A percentile compares a stretch with the other conserved stretches of the same genome.
These are phyloP conservation scores for Hemistola chrysoprasaria DNA, from an alignment of 2,888 invertebrate species.

Conservation along the genomic window DNA sequence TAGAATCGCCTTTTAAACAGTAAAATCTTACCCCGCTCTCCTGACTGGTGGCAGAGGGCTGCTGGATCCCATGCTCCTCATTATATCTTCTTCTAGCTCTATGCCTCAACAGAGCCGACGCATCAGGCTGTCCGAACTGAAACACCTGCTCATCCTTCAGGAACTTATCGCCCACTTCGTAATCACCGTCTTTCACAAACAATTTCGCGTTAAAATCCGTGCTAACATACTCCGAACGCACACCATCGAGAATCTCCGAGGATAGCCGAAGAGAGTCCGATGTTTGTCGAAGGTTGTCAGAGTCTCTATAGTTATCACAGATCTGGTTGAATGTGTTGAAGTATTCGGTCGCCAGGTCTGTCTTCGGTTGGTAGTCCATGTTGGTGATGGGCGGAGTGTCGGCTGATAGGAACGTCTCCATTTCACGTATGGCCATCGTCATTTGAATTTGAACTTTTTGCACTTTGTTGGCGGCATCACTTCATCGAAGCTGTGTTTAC, in stretches of 20 bases:
- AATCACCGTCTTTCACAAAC: slow-evolving; percentile 38
- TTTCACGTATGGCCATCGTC: slow-evolving; percentile 62
- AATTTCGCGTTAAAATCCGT: slow-evolving; percentile 41
- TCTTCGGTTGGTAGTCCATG: slow-evolving; percentile 62
- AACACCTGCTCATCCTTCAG: slow-evolving; percentile 68
- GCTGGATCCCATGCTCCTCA: slow-evolving; percentile 70
- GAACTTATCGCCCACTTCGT: slow-evolving; percentile 59
- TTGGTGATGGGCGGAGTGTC: slow-evolving; percentile 78
- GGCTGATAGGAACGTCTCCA: slow-evolving; percentile 80
- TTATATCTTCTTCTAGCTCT: slow-evolving; percentile 68
- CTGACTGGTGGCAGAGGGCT: slow-evolving; percentile 67
- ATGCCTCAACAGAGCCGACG: slow-evolving; percentile 78
- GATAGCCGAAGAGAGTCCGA: slow-evolving; percentile 65
- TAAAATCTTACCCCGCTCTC: slow-evolving; percentile 79
- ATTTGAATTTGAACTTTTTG: slow-evolving; percentile 66
- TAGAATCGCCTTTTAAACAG: too few relatives aligned
- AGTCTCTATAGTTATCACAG: slow-evolving; percentile 69
- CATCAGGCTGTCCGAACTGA: slow-evolving; percentile 84
- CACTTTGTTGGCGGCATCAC: slow-evolving; percentile 59
- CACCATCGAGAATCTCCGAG: slow-evolving; percentile 67
- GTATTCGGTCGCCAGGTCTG: slow-evolving; percentile 68
- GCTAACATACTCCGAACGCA: slow-evolving; percentile 50
- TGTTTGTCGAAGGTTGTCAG: slow-evolving; percentile 64
- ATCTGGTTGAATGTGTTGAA: slow-evolving; percentile 76
- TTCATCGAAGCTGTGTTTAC: slow-evolving; percentile 24